Percentiles rank a stretch among this genome's conserved stretches.
phyloP scores from a whole-genome alignment of 2,113 vertebrate genomes.

The Macquaria ambigua region DNA sequence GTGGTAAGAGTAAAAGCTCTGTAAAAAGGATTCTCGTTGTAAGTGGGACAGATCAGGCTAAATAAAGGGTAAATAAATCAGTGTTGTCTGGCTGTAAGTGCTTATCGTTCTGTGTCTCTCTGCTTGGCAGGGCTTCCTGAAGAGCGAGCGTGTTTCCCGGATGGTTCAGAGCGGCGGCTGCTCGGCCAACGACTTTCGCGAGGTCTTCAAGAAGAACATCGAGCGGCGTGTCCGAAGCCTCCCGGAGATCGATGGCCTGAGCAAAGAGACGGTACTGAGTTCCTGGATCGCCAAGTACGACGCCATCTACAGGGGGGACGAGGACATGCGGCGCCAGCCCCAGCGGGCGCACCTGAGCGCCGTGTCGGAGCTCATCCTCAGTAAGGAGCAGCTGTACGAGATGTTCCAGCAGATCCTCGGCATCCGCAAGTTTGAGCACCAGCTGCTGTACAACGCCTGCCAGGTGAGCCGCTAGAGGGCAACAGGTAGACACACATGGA shows the following conservation, averaged over 20 bases:
- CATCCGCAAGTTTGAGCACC: conserved; percentile 95
- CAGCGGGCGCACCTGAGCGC: conserved; percentile 90
- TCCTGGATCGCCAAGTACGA: conserved; percentile 99
- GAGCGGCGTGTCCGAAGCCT: conserved; percentile 95
- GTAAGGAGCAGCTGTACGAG: conserved; percentile 98
- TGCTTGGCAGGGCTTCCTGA: conserved; percentile 91
- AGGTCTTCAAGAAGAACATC: conserved; percentile 98
- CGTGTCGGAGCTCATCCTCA: conserved; percentile 96
- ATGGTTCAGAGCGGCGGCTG: conserved; percentile 97
- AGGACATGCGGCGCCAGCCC: conserved; percentile 90
- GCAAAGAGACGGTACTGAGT: conserved; percentile 97
- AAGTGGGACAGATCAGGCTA: background rate
- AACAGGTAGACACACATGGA: background rate
- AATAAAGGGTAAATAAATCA: background rate
- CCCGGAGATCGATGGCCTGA: conserved; percentile 96
- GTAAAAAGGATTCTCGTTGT: too few species aligned
- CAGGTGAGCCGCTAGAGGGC: conserved; percentile 86
- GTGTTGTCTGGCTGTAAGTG: background rate
- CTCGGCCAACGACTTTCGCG: conserved; percentile 95
- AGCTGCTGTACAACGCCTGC: conserved; percentile 97
- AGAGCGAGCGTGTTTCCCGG: conserved; percentile 94
- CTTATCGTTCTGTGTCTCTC: background rate
- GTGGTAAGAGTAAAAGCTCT: background rate
- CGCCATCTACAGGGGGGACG: conserved; percentile 94
- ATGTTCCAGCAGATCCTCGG: conserved; percentile 99